Evolutionary conservation across 2,113 vertebrate species (phyloP).

Genomic region (Aspiorhynchus laticeps): DNA sequence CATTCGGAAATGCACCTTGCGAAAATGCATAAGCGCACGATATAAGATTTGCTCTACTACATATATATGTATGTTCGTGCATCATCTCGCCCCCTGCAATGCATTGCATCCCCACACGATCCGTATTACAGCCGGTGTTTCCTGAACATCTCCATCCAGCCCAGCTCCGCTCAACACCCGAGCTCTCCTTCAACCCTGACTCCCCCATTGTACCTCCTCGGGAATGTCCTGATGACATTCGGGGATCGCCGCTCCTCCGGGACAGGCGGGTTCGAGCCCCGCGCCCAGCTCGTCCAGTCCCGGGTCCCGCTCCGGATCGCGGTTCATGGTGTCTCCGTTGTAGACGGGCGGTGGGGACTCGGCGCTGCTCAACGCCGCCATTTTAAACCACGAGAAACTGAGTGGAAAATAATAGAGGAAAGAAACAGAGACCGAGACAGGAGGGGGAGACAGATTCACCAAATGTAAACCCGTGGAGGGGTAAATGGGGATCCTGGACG

Average conservation of each 20-base stretch:
- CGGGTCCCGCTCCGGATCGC: constrained; percentile 76
- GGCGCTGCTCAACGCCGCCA: constrained; percentile 94
- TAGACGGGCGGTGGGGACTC: constrained; percentile 87
- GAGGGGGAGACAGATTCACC: constrained; percentile 72
- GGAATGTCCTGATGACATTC: constrained; percentile 83
- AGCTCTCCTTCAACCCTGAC: constrained; percentile 54
- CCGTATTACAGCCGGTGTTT: constrained; percentile 74
- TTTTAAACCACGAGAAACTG: constrained; percentile 87
- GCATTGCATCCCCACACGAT: constrained; percentile 65
- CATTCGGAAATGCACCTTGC: constrained; percentile 47
- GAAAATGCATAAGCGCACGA: constrained; percentile 31
- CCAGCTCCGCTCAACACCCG: constrained; percentile 64
- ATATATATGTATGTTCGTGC: constrained; percentile 38
- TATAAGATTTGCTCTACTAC: neutral
- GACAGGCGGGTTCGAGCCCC: constrained; percentile 69
- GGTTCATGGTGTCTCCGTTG: constrained; percentile 84
- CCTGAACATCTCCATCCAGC: constrained; percentile 69
- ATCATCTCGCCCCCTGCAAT: constrained; percentile 55
- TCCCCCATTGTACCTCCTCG: constrained; percentile 85
- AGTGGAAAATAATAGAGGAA: constrained; percentile 75
- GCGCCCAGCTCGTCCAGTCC: constrained; percentile 74
- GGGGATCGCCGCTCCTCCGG: constrained; percentile 65
- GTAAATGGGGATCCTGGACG: constrained; percentile 43
- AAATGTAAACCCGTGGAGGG: constrained; percentile 20
- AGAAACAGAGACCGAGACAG: constrained; percentile 63